Percentiles rank a stretch among this genome's conserved stretches.
phyloP scores from a whole-genome alignment of 1,140 invertebrate species.

The Drosophila miranda region DNA sequence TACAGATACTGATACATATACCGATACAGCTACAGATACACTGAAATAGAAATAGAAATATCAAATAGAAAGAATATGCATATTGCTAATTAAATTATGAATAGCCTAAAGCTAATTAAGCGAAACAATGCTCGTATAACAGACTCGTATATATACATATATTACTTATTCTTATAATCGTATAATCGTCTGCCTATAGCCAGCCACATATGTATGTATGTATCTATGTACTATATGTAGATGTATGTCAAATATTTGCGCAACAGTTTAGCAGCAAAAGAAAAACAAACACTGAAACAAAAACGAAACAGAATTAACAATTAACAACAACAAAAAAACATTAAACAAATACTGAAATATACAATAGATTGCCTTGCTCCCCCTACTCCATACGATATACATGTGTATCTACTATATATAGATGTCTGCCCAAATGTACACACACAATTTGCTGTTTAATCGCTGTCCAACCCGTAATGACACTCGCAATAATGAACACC shows the following conservation, averaged over 20 bases:
- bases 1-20: constrained; percentile 14
- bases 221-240: constrained; percentile 1
- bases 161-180: constrained; percentile 14
- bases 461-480: constrained; percentile 37
- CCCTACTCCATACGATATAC: not conserved
- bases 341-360: constrained; percentile 27
- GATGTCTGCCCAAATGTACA: constrained; percentile 66
- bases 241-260: constrained; percentile 62
- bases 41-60: constrained; percentile 47
- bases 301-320: constrained; percentile 22
- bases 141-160: constrained; percentile 36
- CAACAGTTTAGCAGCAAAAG: constrained; percentile 30
- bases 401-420: constrained; percentile 19
- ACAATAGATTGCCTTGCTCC: constrained; percentile 46
- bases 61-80: constrained; percentile 57
- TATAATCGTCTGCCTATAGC: constrained; percentile 40
- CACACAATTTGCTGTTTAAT: constrained; percentile 45
- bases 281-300: constrained; percentile 25
- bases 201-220: constrained; percentile 1
- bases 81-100: constrained; percentile 74
- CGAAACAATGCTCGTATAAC: constrained; percentile 56
- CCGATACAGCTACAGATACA: constrained; percentile 36
- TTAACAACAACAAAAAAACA: constrained; percentile 24
- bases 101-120: constrained; percentile 76
- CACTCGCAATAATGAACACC: constrained; percentile 25